These are phyloP conservation scores for Empidonax alnorum DNA, from an alignment of 2,113 vertebrate genomes.

Conservation along the genomic window DNA sequence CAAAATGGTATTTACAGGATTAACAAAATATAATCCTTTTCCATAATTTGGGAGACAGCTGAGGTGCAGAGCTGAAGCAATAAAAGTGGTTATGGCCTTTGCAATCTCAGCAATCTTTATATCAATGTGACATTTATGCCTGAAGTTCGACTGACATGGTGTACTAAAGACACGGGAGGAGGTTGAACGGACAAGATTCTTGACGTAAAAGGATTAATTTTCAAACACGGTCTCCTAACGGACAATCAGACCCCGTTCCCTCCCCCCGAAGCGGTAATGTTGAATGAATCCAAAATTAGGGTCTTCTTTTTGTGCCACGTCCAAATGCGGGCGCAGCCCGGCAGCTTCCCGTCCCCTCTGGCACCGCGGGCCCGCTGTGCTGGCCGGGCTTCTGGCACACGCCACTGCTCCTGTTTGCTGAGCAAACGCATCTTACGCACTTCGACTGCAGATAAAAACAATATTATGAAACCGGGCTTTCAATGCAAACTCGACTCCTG, in stretches of 20 bases:
- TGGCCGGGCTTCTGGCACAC: not conserved
- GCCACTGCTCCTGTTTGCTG: not conserved
- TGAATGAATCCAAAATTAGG: not conserved
- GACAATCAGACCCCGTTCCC: not conserved
- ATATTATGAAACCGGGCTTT: not conserved
- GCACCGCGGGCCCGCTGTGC: not conserved
- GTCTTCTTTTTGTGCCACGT: accelerated
- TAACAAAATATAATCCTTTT: not conserved
- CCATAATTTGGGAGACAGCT: not conserved
- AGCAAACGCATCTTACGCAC: not conserved
- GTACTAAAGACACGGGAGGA: not conserved
- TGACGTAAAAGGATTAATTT: not conserved
- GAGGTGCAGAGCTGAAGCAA: not conserved
- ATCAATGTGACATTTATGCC: not conserved
- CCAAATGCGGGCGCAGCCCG: accelerated
- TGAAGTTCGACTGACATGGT: not conserved
- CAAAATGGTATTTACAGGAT: not conserved
- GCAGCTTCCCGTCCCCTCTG: not conserved
- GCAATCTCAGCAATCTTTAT: not conserved
- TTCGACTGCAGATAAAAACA: not conserved
- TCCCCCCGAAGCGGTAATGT: accelerated
- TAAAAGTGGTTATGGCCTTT: not conserved
- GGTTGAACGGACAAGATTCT: not conserved
- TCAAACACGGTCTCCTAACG: not conserved
- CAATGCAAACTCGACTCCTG: not conserved